Evolutionary conservation across 2,113 vertebrate species (phyloP).

Genomic region (Columbina picui): DNA sequence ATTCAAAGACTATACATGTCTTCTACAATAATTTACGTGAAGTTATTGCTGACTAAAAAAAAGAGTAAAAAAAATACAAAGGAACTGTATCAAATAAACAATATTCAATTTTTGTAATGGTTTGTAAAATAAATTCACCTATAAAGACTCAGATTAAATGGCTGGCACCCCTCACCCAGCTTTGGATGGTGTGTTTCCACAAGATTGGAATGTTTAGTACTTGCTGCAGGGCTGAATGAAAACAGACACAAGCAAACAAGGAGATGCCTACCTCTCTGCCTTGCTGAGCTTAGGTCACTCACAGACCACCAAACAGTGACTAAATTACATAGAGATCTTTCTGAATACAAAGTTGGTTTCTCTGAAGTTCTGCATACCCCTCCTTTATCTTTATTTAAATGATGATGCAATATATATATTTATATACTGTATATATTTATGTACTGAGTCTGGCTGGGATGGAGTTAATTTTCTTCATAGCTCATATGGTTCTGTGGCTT

Average conservation of each 20-base stretch:
- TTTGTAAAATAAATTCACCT: neutral
- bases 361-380: neutral
- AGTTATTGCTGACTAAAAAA: neutral
- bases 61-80: neutral
- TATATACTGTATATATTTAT: neutral
- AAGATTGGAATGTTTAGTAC: neutral
- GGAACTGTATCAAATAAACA: neutral
- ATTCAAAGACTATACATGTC: neutral
- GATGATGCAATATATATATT: neutral
- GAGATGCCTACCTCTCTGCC: neutral
- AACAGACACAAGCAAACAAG: neutral
- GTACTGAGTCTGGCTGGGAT: neutral
- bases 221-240: neutral
- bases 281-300: neutral
- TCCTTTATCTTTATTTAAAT: neutral
- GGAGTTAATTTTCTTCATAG: too few species aligned
- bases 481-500: too few species aligned
- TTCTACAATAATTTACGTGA: neutral
- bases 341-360: neutral
- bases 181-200: neutral
- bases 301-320: rapidly evolving
- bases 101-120: neutral
- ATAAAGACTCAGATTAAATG: neutral
- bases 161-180: neutral
- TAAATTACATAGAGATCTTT: neutral